Evolutionary conservation across 2,888 invertebrate genomes (phyloP).

Genomic region (Drosophila suboccidentalis): DNA sequence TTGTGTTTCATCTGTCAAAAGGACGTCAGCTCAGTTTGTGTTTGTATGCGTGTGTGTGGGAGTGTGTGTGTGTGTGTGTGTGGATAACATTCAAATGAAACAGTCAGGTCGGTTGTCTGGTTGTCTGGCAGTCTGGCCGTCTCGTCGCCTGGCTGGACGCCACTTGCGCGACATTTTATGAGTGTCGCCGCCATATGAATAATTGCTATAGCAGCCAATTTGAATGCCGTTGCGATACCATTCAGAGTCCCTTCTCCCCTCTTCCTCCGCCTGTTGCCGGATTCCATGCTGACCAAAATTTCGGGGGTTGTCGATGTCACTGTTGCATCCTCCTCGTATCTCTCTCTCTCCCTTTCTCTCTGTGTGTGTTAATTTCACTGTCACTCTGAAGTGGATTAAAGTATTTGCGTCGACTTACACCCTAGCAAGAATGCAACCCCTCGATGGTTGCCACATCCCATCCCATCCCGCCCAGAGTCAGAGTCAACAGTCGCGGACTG

Average conservation of each 20-base stretch:
- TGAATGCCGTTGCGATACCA: conserved; percentile 59
- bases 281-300: conserved; percentile 27
- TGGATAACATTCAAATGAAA: conserved; percentile 23
- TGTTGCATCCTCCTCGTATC: conserved; percentile 32
- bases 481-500: conserved; percentile 43
- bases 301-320: conserved; percentile 56
- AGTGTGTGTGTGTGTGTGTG: conserved; percentile 7
- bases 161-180: conserved; percentile 78
- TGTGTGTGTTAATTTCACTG: conserved; percentile 70
- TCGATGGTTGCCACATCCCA: conserved; percentile 17
- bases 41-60: conserved; percentile 8
- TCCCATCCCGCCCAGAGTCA: conserved; percentile 1
- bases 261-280: neutral
- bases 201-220: conserved; percentile 83
- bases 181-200: conserved; percentile 82
- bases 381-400: conserved; percentile 82
- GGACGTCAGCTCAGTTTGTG: conserved; percentile 61
- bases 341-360: conserved; percentile 22
- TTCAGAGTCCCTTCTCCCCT: neutral
- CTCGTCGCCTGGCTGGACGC: conserved; percentile 42
- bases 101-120: conserved; percentile 13
- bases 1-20: conserved; percentile 81
- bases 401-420: conserved; percentile 79
- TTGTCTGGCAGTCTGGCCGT: conserved; percentile 4
- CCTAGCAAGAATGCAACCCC: conserved; percentile 76